Base-by-base conservation (phyloP, 2,797 vertebrate species). In the Aselliscus stoliczkanus region DNA sequence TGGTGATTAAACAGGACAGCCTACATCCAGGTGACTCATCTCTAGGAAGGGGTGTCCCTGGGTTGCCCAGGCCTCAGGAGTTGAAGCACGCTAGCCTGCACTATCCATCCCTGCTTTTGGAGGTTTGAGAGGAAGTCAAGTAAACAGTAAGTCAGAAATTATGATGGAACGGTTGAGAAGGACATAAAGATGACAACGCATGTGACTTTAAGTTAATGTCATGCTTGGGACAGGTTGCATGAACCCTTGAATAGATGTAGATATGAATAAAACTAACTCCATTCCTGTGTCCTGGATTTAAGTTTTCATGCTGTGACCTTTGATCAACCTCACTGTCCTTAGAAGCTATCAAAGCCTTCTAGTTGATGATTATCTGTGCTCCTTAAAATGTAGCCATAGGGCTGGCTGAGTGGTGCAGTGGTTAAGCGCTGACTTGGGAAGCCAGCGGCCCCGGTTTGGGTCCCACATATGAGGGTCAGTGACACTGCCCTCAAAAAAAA, bases 81-180 rank as follows among this genome's bases (percentile, higher is more conserved):
- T 12, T 31, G 9, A 67, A 80, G 25, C 17, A 14, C 7, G 31
- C 8, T 5, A 34, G 39, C 27, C 27, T 77, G 58, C 10, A 44
- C 67, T n/a, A 6, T 21, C 54, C 4, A 2, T 29, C 39, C 29
- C 56, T 47, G 12, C 10, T 52, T 70, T 29, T 20, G 23, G 39
- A 64, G 52, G 27, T 8, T 69, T n/a, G 29, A 47, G 86, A 69
- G 64, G n/a, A 50, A 90, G 37, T 15, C 64, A 7, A 15, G 47
- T 37, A 14, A 62, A n/a, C 50, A 17, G 7, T 42, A 17, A 62
- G 44, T 67, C 18, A 54, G 56, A 54, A 29, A 27, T 39, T n/a
- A 14, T 4, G 6, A 37, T n/a, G 42, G 54, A 29, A 7, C 18
- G 0, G 0, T 7, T 0, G 8, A 54, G 27, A 5, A 39, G 56